A percentile compares a stretch with the other conserved stretches of the same genome.
These are phyloP conservation scores for Characodon lateralis DNA, from an alignment of 2,797 vertebrate species.

Conservation along the genomic window DNA sequence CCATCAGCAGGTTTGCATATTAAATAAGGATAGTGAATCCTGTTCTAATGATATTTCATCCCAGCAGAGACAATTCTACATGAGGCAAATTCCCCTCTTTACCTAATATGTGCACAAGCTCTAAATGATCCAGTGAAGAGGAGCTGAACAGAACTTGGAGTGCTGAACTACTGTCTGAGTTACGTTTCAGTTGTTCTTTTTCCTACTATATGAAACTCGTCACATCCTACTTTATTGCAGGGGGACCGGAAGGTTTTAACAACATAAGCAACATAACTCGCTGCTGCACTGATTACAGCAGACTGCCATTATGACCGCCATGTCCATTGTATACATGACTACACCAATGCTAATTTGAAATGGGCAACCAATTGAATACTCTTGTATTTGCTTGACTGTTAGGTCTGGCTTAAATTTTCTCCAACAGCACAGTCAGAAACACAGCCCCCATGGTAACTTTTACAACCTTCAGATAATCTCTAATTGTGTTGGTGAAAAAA, in stretches of 20 bases:
- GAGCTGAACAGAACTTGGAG: constrained; percentile 23
- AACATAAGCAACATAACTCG: not conserved
- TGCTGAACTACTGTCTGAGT: constrained; percentile 12
- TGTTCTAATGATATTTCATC: constrained; percentile 4
- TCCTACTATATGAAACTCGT: constrained; percentile 28
- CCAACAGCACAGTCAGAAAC: not conserved
- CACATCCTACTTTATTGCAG: constrained; percentile 7
- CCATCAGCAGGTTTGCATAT: not conserved
- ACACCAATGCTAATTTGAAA: not conserved
- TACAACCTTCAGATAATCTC: not conserved
- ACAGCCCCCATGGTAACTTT: not conserved
- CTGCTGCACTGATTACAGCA: not conserved
- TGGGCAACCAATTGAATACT: not conserved
- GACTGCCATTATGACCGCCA: not conserved
- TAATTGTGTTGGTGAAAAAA: not conserved
- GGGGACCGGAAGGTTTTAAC: constrained; percentile 26
- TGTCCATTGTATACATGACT: not conserved
- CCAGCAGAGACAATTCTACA: constrained; percentile 6
- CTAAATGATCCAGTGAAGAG: constrained; percentile 39
- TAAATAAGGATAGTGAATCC: not conserved
- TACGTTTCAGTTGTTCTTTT: constrained; percentile 36
- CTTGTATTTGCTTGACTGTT: not conserved
- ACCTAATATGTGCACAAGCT: constrained; percentile 23
- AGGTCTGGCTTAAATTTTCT: not conserved
- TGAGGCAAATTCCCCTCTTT: constrained; percentile 9